Conservation (phyloP, 2,797 vertebrate genomes). For the Enteromius argenteus region DNA sequence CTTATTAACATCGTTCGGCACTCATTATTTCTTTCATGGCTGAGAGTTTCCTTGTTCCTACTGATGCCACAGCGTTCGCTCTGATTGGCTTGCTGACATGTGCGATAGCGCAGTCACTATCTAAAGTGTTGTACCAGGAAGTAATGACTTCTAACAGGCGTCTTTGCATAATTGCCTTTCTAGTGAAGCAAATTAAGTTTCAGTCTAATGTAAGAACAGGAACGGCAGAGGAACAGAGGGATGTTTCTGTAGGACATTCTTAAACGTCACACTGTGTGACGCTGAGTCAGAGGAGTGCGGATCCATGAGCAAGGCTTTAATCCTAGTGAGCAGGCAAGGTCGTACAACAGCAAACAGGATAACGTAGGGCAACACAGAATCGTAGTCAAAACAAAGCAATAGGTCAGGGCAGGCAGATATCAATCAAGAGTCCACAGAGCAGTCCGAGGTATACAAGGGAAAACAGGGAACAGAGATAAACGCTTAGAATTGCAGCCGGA, state of each 20-base stretch:
- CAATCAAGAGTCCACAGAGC: too few relatives aligned
- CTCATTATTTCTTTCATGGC: constrained; percentile 77
- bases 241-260: background rate
- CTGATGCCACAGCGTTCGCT: constrained; percentile 54
- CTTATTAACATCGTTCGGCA: constrained; percentile 77
- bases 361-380: too few relatives aligned
- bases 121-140: constrained; percentile 76
- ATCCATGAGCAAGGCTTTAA: too few relatives aligned
- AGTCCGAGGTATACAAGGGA: too few relatives aligned
- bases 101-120: constrained; percentile 73
- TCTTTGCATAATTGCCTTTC: constrained; percentile 77
- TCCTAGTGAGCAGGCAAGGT: too few relatives aligned
- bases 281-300: too few relatives aligned
- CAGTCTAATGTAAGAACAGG: constrained; percentile 60
- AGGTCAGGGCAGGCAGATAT: too few relatives aligned
- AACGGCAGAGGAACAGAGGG: background rate
- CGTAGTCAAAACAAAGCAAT: too few relatives aligned
- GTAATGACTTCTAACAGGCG: constrained; percentile 78
- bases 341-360: too few relatives aligned
- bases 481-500: too few relatives aligned
- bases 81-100: constrained; percentile 75
- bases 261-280: background rate
- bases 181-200: constrained; percentile 76
- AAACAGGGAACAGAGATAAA: too few relatives aligned
- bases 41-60: constrained; percentile 68